These are phyloP conservation scores for Parnassius glacialis DNA, from an alignment of 2,888 invertebrate genomes.

Conservation along the genomic window DNA sequence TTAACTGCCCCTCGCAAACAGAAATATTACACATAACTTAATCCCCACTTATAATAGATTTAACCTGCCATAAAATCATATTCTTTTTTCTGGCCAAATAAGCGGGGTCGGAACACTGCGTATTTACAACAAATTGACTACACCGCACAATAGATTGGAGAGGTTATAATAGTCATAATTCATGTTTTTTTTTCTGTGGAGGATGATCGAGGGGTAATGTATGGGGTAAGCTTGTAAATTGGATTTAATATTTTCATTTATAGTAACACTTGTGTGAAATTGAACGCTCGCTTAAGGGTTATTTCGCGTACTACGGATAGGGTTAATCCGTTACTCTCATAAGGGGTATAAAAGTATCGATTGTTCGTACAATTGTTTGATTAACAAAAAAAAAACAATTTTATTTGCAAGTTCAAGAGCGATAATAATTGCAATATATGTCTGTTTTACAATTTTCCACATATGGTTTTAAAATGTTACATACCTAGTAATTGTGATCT, in stretches of 20 bases:
- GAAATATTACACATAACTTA: constrained; percentile 79
- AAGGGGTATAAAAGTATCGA: constrained; percentile 31
- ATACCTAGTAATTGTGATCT: no score
- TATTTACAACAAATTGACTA: constrained; percentile 67
- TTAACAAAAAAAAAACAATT: not conserved
- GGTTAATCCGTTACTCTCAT: constrained; percentile 59
- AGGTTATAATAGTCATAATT: constrained; percentile 77
- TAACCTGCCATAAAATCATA: constrained; percentile 80
- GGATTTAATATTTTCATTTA: constrained; percentile 79
- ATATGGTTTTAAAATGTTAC: no score
- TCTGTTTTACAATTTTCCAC: no score
- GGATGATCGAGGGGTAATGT: constrained; percentile 68
- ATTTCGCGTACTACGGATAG: constrained; percentile 46
- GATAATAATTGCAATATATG: no score
- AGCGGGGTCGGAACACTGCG: constrained; percentile 52
- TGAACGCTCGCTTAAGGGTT: constrained; percentile 72
- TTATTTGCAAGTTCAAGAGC: no score
- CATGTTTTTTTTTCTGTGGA: constrained; percentile 53
- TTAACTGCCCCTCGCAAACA: constrained; percentile 74
- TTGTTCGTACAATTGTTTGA: constrained; percentile 19
- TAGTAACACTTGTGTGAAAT: constrained; percentile 77
- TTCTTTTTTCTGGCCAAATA: constrained; percentile 67
- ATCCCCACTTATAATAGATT: constrained; percentile 77
- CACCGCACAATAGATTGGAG: constrained; percentile 66
- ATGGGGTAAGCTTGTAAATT: constrained; percentile 69